These are phyloP conservation scores for Orestias chungarensis DNA, from an alignment of 2,797 vertebrate genomes.

Conservation along the genomic window DNA sequence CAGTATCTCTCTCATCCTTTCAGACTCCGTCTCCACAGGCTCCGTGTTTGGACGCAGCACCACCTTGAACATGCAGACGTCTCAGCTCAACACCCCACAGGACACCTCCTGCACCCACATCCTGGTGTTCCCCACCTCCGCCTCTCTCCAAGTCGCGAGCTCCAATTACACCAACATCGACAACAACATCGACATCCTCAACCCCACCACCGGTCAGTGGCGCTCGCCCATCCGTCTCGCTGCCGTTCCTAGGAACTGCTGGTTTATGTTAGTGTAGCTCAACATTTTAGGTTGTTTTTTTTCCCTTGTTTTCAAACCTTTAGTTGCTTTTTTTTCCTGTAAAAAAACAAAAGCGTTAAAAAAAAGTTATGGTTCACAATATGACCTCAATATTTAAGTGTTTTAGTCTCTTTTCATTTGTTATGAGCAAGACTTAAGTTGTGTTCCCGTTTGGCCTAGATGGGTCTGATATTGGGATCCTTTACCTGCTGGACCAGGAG, in stretches of 20 bases:
- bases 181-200: constrained; percentile 92
- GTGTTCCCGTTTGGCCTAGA: constrained; percentile 71
- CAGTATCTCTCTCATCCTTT: constrained; percentile 28
- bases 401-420: too few species aligned
- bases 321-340: too few species aligned
- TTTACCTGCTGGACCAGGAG: constrained; percentile 93
- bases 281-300: constrained; percentile 14
- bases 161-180: constrained; percentile 92
- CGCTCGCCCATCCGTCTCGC: not conserved
- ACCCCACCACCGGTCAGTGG: constrained; percentile 92
- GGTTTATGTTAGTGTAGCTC: not conserved
- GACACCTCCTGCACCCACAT: constrained; percentile 99
- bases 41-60: constrained; percentile 98
- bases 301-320: too few species aligned
- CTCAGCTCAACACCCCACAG: constrained; percentile 96
- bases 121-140: constrained; percentile 97
- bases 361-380: too few species aligned
- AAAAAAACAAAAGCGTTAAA: too few species aligned
- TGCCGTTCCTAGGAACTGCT: not conserved
- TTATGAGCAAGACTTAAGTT: too few species aligned
- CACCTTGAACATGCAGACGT: constrained; percentile 96
- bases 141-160: constrained; percentile 93
- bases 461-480: constrained; percentile 91
- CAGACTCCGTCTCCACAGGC: constrained; percentile 97
- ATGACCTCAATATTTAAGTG: too few species aligned